phyloP scores from a whole-genome alignment of 2,888 invertebrate species.

The Gymnosoma rotundatum region DNA sequence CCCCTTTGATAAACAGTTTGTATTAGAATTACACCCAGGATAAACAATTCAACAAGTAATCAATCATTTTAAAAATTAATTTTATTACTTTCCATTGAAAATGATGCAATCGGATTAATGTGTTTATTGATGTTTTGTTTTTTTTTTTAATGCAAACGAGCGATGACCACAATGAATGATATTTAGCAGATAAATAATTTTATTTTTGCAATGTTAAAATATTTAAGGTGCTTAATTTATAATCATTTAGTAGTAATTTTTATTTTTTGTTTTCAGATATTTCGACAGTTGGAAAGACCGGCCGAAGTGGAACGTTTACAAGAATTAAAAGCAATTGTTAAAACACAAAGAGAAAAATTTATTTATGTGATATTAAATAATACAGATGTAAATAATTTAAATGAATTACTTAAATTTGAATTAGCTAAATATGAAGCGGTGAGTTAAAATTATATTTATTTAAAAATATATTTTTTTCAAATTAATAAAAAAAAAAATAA shows the following conservation, averaged over 20 bases:
- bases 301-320: conserved; percentile 88
- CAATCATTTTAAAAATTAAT: conserved; percentile 69
- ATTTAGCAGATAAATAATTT: conserved; percentile 36
- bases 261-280: conserved; percentile 84
- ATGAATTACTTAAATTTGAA: conserved; percentile 84
- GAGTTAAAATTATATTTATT: conserved; percentile 66
- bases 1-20: conserved; percentile 40
- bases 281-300: conserved; percentile 89
- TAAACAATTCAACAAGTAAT: conserved; percentile 62
- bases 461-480: neutral
- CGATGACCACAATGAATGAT: conserved; percentile 10
- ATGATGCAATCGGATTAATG: conserved; percentile 61
- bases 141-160: too few relatives aligned
- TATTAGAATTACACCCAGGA: conserved; percentile 24
- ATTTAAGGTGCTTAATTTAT: conserved; percentile 6
- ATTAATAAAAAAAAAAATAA: conserved; percentile 11
- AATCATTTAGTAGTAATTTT: neutral
- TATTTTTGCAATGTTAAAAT: conserved; percentile 14
- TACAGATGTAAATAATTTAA: conserved; percentile 84
- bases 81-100: conserved; percentile 32
- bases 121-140: too few relatives aligned
- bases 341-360: conserved; percentile 84
- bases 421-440: conserved; percentile 83
- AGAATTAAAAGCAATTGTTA: conserved; percentile 85
- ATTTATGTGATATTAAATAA: conserved; percentile 85